Evolutionary conservation across 2,888 invertebrate species (phyloP), one percentile per base, ranked within the genome.

Genomic region (Trachelus iudaicus): DNA sequence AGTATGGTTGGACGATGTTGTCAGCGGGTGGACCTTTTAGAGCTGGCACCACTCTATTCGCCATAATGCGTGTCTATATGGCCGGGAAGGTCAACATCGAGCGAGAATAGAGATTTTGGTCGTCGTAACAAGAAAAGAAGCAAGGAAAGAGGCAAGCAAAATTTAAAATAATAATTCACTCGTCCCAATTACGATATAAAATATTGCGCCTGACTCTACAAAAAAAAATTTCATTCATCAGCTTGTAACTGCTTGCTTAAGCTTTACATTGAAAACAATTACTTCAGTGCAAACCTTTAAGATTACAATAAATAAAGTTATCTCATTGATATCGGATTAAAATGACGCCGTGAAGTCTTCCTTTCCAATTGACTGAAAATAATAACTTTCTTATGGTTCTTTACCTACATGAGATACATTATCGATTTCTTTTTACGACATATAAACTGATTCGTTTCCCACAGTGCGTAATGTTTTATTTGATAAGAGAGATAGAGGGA

Each of bases 11-110:
- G 71, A 31, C 77, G 75, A 77, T 77, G 77, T 77, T 40, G 77
- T 71, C 77, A 77, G 77, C 77, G 77, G 71, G 77, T 77, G 77
- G 75, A 37, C 77, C 77, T 77, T 77, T 77, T 77, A 77, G 77
- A 75, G 77, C 71, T 75, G 75, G 75, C 77, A 77, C 69, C 77
- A 77, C 77, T 77, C 77, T 75, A 75, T 77, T 75, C 75, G 74
- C 75, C 77, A 75, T 69, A 69, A 77, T 77, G 75, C 77, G 71
- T 71, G 71, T 71, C 71, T 71, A 71, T 71, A 71, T 71, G 71
- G 71, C 31, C 71, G 31, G 23, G 56, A 33, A 33, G 71, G 71
- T 71, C 71, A 34, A 71, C 15, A 71, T 71, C 33, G 33, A 71
- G 15, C 31, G 23, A n/a, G 71, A 33, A 71, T 71, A 56, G 15